Conservation (phyloP, 1,140 invertebrate species). For the Battus philenor region DNA sequence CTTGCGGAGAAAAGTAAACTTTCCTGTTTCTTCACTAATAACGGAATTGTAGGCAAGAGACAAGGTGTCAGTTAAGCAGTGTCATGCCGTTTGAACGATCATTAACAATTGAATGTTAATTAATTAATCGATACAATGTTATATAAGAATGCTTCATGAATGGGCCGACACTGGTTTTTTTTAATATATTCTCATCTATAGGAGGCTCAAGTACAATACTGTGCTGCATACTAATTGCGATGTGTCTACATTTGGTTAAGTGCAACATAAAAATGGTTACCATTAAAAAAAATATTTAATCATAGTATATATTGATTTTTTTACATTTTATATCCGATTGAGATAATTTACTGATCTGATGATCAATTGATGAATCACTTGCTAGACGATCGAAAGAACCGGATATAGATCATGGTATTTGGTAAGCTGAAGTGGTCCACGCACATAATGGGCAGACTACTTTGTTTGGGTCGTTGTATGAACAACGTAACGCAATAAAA, state of each 20-base stretch:
- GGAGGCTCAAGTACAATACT: background rate
- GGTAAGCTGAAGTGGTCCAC: too few species aligned
- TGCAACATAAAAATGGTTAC: background rate
- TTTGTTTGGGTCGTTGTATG: too few species aligned
- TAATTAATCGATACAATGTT: constrained; percentile 30
- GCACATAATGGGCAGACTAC: too few species aligned
- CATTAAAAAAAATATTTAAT: too few species aligned
- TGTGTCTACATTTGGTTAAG: background rate
- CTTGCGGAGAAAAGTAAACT: too few species aligned
- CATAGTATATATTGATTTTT: too few species aligned
- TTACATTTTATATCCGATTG: background rate
- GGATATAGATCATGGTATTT: too few species aligned
- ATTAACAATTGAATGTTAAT: constrained; percentile 35
- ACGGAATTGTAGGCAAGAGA: too few species aligned
- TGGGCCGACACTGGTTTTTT: constrained; percentile 17
- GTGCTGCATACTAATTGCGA: background rate
- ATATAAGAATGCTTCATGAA: constrained; percentile 22
- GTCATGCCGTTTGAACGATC: constrained; percentile 10
- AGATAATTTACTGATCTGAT: background rate
- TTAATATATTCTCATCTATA: constrained; percentile 1
- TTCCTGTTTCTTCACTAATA: too few species aligned
- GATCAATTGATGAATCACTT: too few species aligned
- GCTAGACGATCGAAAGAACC: too few species aligned
- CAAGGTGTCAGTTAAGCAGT: background rate
- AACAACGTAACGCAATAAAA: too few species aligned